These are phyloP conservation scores for Lepidurus arcticus DNA, from an alignment of 1,140 invertebrate species.

Conservation along the genomic window DNA sequence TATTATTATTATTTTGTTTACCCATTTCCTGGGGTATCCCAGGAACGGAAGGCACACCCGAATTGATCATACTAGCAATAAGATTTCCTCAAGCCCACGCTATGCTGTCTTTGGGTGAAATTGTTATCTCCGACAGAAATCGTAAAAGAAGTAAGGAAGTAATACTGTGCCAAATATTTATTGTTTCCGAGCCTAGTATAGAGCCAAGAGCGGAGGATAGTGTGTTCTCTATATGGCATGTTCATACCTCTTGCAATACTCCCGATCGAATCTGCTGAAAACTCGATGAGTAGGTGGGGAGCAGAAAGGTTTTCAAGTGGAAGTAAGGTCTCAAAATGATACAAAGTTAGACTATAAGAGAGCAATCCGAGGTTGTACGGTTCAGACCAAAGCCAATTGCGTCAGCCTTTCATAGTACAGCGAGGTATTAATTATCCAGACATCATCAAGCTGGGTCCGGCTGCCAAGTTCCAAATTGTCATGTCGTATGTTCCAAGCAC, in stretches of 20 bases:
- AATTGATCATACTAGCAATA: constrained; percentile 3
- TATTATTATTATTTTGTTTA: neutral
- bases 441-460: no score
- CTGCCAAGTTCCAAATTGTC: no score
- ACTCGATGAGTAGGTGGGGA: neutral
- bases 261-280: neutral
- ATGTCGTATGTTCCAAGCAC: no score
- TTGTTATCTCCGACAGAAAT: neutral
- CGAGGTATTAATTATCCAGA: no score
- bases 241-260: neutral
- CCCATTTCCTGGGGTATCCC: neutral
- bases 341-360: no score
- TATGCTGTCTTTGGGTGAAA: neutral
- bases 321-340: no score
- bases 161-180: constrained; percentile 11
- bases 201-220: neutral
- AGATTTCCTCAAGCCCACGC: neutral
- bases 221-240: neutral
- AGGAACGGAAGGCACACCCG: neutral
- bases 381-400: no score
- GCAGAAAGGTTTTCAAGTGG: neutral
- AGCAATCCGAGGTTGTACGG: no score
- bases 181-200: neutral
- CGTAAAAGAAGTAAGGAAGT: neutral
- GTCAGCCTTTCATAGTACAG: no score